A percentile compares a stretch with the other conserved stretches of the same genome.
phyloP scores from a whole-genome alignment of 1,140 invertebrate species.

The Atta texana region DNA sequence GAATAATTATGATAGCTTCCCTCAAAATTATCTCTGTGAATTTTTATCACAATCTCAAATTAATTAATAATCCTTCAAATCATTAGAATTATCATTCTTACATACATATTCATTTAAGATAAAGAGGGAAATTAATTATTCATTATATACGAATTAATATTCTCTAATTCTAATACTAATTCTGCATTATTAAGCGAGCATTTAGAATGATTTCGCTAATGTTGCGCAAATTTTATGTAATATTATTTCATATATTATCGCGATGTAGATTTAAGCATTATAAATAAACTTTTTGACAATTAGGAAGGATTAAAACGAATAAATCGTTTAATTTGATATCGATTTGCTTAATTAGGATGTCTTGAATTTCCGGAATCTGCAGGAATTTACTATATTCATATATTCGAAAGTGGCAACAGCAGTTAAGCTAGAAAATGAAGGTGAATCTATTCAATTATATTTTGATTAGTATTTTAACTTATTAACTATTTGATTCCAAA shows the following conservation, averaged over 20 bases:
- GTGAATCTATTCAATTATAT: neutral
- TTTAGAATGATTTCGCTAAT: constrained; percentile 10
- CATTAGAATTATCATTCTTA: neutral
- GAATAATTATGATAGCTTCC: neutral
- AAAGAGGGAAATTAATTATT: constrained; percentile 2
- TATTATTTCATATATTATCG: neutral
- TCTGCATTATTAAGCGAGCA: neutral
- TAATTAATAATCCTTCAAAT: neutral
- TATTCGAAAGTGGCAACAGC: constrained; percentile 26
- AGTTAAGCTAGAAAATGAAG: neutral
- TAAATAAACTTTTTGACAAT: constrained; percentile 45
- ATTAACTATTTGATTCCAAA: no score
- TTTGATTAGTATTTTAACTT: neutral
- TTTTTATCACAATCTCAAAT: no score
- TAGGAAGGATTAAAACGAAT: constrained; percentile 26
- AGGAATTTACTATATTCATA: constrained; percentile 47
- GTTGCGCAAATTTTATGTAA: neutral
- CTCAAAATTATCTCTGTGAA: neutral
- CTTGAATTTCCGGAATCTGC: constrained; percentile 54
- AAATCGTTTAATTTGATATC: constrained; percentile 54
- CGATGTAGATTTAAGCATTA: neutral
- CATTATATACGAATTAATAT: neutral
- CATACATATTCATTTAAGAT: neutral
- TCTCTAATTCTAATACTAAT: neutral
- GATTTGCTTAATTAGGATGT: constrained; percentile 57